Base-by-base conservation (phyloP, 2,888 invertebrate genomes). In the Pristionchus entomophagus region DNA sequence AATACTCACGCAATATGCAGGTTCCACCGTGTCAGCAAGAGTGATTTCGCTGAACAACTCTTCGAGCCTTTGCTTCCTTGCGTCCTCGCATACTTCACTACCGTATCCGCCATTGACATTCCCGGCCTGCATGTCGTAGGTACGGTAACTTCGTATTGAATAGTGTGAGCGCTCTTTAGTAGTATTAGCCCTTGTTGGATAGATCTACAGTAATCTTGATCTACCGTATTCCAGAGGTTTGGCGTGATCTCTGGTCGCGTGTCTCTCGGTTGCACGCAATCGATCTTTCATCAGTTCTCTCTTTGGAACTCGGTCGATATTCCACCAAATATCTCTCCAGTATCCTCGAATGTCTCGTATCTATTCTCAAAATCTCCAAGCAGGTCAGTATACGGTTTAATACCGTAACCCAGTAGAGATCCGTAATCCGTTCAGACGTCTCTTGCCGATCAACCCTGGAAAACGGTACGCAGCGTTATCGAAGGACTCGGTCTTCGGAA, bases 391-490 rank as follows among this genome's bases (percentile, higher is more conserved):
- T 45, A 45, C 14, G 6, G 45, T 10, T 45, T 45, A 14, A 6
- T 45, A 45, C 45, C 14, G 45, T 45, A 45, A n/a, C n/a, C 45
- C 14, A 45, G 6, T 45, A 45, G 6, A 45, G 45, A n/a, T 35
- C 38, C 65, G 38, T 38, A 38, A 17, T 69, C 38, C 38, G n/a
- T 69, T 19, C 45, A 77, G 77, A 80, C 78, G 2, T 17, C 49
- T 22, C 78, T 80, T 0, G 49, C 32, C 22, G 78, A 80, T 80
- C n/a, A 32, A 17, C 78, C 78, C 19, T 80, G 78, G 78, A 51
- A 49, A 6, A 51, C 51, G 26, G 51, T 80, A 14, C 17, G 22
- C 0, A 6, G 29, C 14, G 78, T 80, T 22, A 49, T 80, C 49
- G 32, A 80, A 8, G 78, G 78, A 51, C 78, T 80, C 10, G 78